Percentiles rank a stretch among this genome's conserved stretches.
Evolutionary conservation across 2,888 invertebrate genomes (phyloP).

Genomic region (Sussaba pulchella): DNA sequence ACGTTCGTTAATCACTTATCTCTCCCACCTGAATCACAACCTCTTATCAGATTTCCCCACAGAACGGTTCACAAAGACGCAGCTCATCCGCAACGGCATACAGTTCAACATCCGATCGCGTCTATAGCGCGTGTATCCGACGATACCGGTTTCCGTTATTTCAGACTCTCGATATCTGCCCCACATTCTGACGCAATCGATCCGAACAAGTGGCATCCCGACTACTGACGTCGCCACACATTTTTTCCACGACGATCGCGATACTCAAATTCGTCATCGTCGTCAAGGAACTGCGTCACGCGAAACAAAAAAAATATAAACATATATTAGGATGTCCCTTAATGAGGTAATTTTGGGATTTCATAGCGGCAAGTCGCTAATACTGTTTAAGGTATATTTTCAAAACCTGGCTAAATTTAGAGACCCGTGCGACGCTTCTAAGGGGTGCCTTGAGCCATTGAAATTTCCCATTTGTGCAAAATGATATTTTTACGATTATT

Average conservation of each 20-base stretch:
- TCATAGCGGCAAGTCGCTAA: too few relatives aligned
- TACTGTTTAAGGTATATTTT: too few relatives aligned
- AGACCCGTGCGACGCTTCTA: too few relatives aligned
- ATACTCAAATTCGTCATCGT: not conserved
- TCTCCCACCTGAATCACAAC: not conserved
- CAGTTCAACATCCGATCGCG: constrained; percentile 40
- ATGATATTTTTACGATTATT: too few relatives aligned
- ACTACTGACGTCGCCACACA: constrained; percentile 25
- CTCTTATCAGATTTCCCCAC: not conserved
- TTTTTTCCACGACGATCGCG: not conserved
- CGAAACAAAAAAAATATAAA: too few relatives aligned
- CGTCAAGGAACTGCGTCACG: too few relatives aligned
- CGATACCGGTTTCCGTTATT: constrained; percentile 45
- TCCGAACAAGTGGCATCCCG: constrained; percentile 25
- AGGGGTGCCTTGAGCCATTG: too few relatives aligned
- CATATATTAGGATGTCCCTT: too few relatives aligned
- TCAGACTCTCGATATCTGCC: constrained; percentile 28
- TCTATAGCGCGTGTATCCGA: constrained; percentile 40
- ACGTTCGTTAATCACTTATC: not conserved
- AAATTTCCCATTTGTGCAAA: too few relatives aligned
- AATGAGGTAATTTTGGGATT: too few relatives aligned
- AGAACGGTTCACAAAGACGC: constrained; percentile 23
- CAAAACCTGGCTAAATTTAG: too few relatives aligned
- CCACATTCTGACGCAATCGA: constrained; percentile 54
- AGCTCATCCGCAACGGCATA: constrained; percentile 1